Conservation (phyloP, 2,888 invertebrate genomes). For the Spodoptera picta region DNA sequence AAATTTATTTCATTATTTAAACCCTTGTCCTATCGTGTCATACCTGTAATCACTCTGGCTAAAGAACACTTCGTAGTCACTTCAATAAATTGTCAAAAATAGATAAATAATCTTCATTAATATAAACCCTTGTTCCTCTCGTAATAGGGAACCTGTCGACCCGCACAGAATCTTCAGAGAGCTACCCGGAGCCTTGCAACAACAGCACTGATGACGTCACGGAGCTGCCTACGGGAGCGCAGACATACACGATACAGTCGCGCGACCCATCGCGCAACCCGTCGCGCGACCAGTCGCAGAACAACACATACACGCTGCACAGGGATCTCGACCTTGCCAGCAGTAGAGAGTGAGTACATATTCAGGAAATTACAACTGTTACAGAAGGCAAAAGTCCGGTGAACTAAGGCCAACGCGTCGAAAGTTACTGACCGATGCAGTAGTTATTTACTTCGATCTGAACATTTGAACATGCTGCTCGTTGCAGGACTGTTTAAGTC, state of each 20-base stretch:
- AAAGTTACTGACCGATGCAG: not conserved
- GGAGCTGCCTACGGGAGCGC: constrained; percentile 71
- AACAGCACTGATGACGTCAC: constrained; percentile 80
- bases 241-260: constrained; percentile 71
- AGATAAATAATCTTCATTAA: not conserved
- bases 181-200: constrained; percentile 84
- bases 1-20: no score
- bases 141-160: constrained; percentile 75
- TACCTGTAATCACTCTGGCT: no score
- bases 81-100: no score
- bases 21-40: no score
- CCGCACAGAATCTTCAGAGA: constrained; percentile 82
- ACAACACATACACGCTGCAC: constrained; percentile 74
- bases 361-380: constrained; percentile 17
- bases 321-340: constrained; percentile 70
- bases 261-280: constrained; percentile 58
- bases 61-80: no score
- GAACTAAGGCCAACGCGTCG: not conserved
- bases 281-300: constrained; percentile 59
- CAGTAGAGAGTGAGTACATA: constrained; percentile 76
- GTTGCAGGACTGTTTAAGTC: not conserved
- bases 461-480: not conserved
- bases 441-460: constrained; percentile 4
- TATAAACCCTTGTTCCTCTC: not conserved
- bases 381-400: not conserved